Percentiles rank a stretch among this genome's conserved stretches.
Conservation (phyloP, 2,888 invertebrate species). For the Heliconius hortense region DNA sequence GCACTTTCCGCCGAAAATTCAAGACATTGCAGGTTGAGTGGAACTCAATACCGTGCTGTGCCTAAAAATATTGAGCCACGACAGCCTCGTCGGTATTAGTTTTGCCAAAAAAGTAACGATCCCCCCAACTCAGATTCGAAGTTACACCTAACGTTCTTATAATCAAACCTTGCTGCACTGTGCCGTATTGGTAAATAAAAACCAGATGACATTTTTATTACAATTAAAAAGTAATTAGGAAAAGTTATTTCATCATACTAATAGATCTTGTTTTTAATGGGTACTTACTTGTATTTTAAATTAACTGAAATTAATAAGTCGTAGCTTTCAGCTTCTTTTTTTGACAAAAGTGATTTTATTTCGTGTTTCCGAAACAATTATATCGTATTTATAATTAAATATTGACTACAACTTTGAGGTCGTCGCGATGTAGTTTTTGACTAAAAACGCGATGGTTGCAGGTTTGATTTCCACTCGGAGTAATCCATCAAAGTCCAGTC, state of each 20-base stretch:
- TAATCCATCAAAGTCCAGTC: no score
- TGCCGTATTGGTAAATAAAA: neutral
- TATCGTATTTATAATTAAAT: neutral
- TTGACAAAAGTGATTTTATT: neutral
- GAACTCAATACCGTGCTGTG: no score
- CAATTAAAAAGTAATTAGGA: neutral
- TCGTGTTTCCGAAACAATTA: neutral
- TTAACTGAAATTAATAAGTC: slow-evolving; percentile 13
- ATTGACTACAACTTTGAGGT: neutral
- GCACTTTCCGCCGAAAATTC: no score
- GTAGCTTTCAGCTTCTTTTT: neutral
- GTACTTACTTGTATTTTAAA: slow-evolving; percentile 1
- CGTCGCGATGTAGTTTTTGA: neutral
- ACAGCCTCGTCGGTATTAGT: no score
- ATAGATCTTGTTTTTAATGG: neutral
- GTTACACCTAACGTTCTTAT: neutral
- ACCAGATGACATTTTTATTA: neutral
- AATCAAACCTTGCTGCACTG: neutral
- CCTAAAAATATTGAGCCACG: no score
- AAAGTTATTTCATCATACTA: slow-evolving; percentile 4
- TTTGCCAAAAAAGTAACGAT: no score
- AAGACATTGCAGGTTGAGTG: no score
- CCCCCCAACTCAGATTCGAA: neutral
- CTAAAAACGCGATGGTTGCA: neutral
- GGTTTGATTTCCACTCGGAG: neutral